These are phyloP conservation scores for Neuroscelio doddi DNA, from an alignment of 2,888 invertebrate genomes.

Conservation along the genomic window DNA sequence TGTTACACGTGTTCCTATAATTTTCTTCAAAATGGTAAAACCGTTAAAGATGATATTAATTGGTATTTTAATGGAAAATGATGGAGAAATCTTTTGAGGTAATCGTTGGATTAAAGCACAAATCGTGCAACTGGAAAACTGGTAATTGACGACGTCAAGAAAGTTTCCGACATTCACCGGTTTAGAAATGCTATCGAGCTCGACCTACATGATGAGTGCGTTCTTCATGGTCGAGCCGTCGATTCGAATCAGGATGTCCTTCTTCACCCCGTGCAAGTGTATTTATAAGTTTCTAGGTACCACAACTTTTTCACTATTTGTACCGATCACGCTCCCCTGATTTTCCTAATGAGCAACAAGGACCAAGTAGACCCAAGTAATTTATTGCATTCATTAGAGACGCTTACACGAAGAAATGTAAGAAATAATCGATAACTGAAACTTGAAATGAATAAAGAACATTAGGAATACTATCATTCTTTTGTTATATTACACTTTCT, in stretches of 20 bases:
- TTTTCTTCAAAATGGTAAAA: too few relatives aligned
- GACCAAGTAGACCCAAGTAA: constrained; percentile 9
- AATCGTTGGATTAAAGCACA: too few relatives aligned
- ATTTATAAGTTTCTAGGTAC: constrained; percentile 19
- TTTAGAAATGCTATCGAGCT: background rate
- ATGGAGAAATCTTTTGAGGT: too few relatives aligned
- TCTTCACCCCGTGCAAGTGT: constrained; percentile 13
- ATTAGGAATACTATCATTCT: too few relatives aligned
- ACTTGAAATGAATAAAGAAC: too few relatives aligned
- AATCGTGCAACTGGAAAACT: background rate
- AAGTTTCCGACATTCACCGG: background rate
- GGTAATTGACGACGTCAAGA: background rate
- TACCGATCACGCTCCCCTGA: constrained; percentile 16
- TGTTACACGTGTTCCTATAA: too few relatives aligned
- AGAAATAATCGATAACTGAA: background rate
- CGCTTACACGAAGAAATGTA: constrained; percentile 2
- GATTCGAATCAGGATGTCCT: constrained; percentile 41
- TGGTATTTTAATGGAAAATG: too few relatives aligned
- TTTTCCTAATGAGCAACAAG: constrained; percentile 33
- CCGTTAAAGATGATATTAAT: too few relatives aligned
- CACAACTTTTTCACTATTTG: constrained; percentile 24
- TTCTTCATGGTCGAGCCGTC: constrained; percentile 14
- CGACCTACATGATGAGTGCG: background rate
- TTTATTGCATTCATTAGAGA: constrained; percentile 25
- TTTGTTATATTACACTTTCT: too few relatives aligned